Evolutionary conservation across 2,797 vertebrate species (phyloP).

Genomic region (Pseudochromis fuscus): DNA sequence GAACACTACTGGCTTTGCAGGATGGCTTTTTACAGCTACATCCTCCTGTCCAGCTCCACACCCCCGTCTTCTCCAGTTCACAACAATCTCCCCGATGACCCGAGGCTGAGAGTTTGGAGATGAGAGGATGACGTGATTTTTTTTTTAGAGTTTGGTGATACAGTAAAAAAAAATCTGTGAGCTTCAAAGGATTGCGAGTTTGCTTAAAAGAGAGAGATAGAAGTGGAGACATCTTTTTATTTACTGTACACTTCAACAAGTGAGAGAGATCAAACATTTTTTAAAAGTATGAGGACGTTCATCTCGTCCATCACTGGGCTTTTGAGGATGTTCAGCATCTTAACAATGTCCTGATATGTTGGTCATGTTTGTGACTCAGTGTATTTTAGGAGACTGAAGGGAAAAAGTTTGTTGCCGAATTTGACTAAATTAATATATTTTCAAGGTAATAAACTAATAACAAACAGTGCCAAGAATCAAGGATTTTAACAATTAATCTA

Average conservation of each 20-base stretch:
- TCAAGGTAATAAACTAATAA: too few species aligned
- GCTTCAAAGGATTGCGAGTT: not conserved
- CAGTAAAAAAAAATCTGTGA: not conserved
- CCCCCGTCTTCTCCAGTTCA: slow-evolving; percentile 6
- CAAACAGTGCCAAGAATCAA: too few species aligned
- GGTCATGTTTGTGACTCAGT: not conserved
- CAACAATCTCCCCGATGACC: slow-evolving; percentile 8
- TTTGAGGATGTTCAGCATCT: not conserved
- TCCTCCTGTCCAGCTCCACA: slow-evolving; percentile 18
- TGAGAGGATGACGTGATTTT: slow-evolving; percentile 20
- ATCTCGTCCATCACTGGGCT: not conserved
- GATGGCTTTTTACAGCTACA: slow-evolving; percentile 18
- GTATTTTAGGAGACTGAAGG: not conserved
- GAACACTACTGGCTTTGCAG: not conserved
- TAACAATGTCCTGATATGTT: not conserved
- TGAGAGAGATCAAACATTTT: not conserved
- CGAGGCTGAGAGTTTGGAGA: not conserved
- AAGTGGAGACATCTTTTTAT: not conserved
- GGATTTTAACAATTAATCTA: not conserved
- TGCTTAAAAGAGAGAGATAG: not conserved
- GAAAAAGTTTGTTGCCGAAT: not conserved
- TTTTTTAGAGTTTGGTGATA: not conserved
- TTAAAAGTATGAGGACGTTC: not conserved
- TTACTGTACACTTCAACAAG: not conserved
- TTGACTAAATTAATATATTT: too few species aligned